These are phyloP conservation scores for Parnassius glacialis DNA, from an alignment of 2,888 invertebrate species.

Conservation along the genomic window DNA sequence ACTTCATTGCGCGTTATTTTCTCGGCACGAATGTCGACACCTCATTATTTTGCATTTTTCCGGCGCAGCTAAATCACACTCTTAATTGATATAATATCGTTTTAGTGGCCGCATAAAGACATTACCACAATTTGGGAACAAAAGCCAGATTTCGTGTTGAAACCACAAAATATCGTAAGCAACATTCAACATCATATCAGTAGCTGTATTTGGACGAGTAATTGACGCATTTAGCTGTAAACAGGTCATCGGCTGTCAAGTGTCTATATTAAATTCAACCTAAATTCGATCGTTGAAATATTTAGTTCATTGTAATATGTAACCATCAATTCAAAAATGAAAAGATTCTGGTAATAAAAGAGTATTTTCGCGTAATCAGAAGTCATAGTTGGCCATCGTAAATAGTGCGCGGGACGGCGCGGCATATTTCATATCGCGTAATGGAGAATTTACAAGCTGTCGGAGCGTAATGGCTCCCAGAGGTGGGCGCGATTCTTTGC, in stretches of 20 bases:
- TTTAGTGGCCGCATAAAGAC: constrained; percentile 71
- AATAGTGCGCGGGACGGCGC: constrained; percentile 53
- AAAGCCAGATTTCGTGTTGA: constrained; percentile 71
- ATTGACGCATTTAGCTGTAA: constrained; percentile 41
- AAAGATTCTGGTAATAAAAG: constrained; percentile 19
- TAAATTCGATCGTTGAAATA: constrained; percentile 26
- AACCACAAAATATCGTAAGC: constrained; percentile 68
- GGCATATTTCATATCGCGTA: constrained; percentile 80
- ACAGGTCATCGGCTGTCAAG: constrained; percentile 46
- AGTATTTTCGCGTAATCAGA: constrained; percentile 26
- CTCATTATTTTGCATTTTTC: constrained; percentile 76
- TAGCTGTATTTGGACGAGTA: constrained; percentile 53
- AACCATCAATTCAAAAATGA: constrained; percentile 16
- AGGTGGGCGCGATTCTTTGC: constrained; percentile 59
- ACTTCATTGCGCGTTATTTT: constrained; percentile 69
- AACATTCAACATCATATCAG: constrained; percentile 53
- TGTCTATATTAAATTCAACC: constrained; percentile 39
- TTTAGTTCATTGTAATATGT: constrained; percentile 24
- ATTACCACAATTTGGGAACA: constrained; percentile 65
- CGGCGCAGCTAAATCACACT: constrained; percentile 65
- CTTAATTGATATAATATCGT: constrained; percentile 75
- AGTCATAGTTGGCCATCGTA: constrained; percentile 47
- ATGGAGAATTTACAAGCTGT: constrained; percentile 82
- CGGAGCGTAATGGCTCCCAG: constrained; percentile 77
- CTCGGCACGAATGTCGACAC: constrained; percentile 60